Evolutionary conservation across 1,140 invertebrate genomes (phyloP).

Genomic region (Idris sp.): DNA sequence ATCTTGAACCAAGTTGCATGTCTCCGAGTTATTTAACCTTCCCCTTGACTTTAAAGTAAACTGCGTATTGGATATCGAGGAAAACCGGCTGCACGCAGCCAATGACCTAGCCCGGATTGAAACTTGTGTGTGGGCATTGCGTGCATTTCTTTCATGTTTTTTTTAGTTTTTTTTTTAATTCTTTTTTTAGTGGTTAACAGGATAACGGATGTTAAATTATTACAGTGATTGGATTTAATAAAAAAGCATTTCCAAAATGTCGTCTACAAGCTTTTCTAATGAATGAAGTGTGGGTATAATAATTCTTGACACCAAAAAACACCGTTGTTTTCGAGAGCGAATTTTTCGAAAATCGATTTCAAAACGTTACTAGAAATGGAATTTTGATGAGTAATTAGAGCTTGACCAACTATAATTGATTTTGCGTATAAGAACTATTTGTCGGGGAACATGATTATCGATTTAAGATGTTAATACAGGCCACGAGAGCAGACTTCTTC

Average conservation of each 20-base stretch:
- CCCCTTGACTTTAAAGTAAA: conserved; percentile 29
- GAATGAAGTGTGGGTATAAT: conserved; percentile 3
- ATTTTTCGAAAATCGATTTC: conserved; percentile 30
- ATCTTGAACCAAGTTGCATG: conserved; percentile 52
- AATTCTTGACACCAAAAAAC: conserved; percentile 5
- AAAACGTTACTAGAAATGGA: conserved; percentile 19
- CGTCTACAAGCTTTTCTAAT: conserved; percentile 6
- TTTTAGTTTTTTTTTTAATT: conserved; percentile 16
- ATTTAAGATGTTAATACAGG: conserved; percentile 68
- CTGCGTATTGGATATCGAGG: conserved; percentile 49
- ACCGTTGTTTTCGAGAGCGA: conserved; percentile 23
- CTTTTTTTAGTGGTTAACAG: conserved; percentile 16
- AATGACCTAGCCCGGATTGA: conserved; percentile 58
- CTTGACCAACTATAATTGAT: conserved; percentile 46
- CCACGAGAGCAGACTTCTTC: conserved; percentile 65
- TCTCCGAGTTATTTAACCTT: conserved; percentile 46
- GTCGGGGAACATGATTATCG: conserved; percentile 44
- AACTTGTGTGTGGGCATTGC: conserved; percentile 28
- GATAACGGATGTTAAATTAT: conserved; percentile 22
- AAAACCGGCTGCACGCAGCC: conserved; percentile 56
- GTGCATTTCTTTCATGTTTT: conserved; percentile 22
- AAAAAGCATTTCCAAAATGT: background rate
- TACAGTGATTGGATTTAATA: background rate
- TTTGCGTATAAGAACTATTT: conserved; percentile 46
- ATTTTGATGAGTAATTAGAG: conserved; percentile 43